Evolutionary conservation across 2,113 vertebrate genomes (phyloP).

Genomic region (Alligator sinensis): DNA sequence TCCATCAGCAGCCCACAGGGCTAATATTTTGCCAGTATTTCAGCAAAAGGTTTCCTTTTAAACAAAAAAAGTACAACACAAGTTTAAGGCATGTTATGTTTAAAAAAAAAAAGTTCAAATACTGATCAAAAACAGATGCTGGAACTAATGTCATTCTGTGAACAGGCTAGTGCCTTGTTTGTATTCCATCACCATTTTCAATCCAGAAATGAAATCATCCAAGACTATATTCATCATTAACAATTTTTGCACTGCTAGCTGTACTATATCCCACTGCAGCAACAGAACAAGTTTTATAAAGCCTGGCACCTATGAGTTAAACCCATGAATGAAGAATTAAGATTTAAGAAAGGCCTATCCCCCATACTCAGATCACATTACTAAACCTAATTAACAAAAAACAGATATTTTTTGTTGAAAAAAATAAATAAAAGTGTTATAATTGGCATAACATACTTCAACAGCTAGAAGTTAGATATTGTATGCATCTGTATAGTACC

Average conservation of each 20-base stretch:
- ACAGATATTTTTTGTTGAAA: background rate
- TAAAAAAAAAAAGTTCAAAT: background rate
- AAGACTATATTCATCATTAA: background rate
- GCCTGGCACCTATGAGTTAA: slow-evolving; percentile 17
- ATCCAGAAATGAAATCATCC: background rate
- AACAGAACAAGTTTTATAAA: slow-evolving; percentile 13
- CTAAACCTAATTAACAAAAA: background rate
- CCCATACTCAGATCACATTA: background rate
- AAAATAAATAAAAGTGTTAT: background rate
- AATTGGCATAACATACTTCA: background rate
- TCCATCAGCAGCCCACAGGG: background rate
- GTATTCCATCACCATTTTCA: background rate
- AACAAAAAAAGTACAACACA: slow-evolving; percentile 1
- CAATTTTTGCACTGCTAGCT: background rate
- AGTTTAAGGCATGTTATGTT: background rate
- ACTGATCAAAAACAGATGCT: background rate
- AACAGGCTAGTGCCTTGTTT: background rate
- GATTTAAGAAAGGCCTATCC: background rate
- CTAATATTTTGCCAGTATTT: slow-evolving; percentile 21
- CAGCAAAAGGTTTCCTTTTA: slow-evolving; percentile 43
- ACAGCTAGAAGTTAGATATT: background rate
- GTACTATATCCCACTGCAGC: background rate
- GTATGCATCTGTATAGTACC: background rate
- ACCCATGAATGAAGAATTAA: background rate
- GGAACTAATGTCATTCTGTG: background rate